A percentile compares a stretch with the other conserved stretches of the same genome.
These are phyloP conservation scores for Laterallus jamaicensis DNA, from an alignment of 2,113 vertebrate genomes.

Conservation along the genomic window DNA sequence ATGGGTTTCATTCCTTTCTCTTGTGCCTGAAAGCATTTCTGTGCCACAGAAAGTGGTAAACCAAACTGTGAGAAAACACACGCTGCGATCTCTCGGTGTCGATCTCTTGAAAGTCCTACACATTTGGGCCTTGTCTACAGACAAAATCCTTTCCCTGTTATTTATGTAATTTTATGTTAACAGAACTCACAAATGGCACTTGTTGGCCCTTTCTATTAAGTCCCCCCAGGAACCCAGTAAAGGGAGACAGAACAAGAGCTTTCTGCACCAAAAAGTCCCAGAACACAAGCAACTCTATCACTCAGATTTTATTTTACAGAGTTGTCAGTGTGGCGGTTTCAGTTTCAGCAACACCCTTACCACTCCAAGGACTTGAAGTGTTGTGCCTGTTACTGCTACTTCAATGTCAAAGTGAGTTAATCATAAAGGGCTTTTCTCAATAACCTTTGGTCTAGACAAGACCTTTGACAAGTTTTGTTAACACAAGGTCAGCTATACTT, in stretches of 20 bases:
- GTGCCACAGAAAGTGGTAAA: background rate
- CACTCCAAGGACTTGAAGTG: background rate
- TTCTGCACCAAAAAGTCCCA: background rate
- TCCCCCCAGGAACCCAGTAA: background rate
- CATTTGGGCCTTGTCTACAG: background rate
- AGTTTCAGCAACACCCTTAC: background rate
- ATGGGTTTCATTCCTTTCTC: background rate
- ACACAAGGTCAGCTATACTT: background rate
- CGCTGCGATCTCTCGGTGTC: background rate
- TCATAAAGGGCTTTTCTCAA: background rate
- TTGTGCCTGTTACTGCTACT: background rate
- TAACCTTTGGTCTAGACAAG: background rate
- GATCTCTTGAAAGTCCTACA: background rate
- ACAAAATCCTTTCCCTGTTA: background rate
- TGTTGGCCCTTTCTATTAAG: background rate
- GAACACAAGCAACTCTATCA: background rate
- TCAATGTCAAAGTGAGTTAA: background rate
- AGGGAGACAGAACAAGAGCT: background rate
- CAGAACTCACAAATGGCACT: background rate
- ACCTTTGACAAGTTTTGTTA: background rate
- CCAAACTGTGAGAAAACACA: background rate
- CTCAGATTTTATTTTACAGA: background rate
- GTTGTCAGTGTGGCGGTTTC: background rate
- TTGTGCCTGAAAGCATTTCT: background rate
- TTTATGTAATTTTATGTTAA: background rate